These are phyloP conservation scores for Pachycephala philippinensis DNA, from an alignment of 2,113 vertebrate species.

Conservation along the genomic window DNA sequence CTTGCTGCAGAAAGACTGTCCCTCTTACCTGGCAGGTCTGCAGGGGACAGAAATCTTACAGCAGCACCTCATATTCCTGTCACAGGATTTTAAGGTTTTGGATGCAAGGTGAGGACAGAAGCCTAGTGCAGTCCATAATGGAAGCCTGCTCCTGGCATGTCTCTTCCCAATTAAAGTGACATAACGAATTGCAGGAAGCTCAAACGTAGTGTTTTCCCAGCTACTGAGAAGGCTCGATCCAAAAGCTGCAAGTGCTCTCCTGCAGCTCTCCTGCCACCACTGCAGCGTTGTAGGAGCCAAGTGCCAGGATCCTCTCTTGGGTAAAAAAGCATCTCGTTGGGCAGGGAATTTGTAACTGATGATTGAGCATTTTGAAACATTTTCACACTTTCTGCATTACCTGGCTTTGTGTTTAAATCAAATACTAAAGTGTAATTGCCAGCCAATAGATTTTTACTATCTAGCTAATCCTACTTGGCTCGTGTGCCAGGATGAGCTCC, in stretches of 20 bases:
- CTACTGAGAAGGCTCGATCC: accelerated
- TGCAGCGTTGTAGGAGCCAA: neutral
- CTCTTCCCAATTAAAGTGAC: neutral
- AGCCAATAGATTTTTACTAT: neutral
- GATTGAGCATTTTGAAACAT: neutral
- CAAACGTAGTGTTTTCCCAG: neutral
- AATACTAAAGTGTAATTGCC: neutral
- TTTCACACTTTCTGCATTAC: neutral
- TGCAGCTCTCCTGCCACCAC: neutral
- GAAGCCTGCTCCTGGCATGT: accelerated
- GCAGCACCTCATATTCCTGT: neutral
- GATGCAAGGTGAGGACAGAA: neutral
- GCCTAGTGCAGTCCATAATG: neutral
- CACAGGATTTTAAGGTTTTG: neutral
- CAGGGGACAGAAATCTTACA: neutral
- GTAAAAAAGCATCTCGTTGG: neutral
- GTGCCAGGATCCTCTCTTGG: accelerated
- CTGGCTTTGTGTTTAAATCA: neutral
- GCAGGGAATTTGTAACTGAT: neutral
- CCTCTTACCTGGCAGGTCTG: neutral
- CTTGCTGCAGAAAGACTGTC: neutral
- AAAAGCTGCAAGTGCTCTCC: neutral
- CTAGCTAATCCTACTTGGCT: neutral
- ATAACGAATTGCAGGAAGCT: neutral
- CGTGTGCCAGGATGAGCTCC: neutral